Conservation (phyloP, 2,888 invertebrate genomes). For the Lycaena phlaeas region DNA sequence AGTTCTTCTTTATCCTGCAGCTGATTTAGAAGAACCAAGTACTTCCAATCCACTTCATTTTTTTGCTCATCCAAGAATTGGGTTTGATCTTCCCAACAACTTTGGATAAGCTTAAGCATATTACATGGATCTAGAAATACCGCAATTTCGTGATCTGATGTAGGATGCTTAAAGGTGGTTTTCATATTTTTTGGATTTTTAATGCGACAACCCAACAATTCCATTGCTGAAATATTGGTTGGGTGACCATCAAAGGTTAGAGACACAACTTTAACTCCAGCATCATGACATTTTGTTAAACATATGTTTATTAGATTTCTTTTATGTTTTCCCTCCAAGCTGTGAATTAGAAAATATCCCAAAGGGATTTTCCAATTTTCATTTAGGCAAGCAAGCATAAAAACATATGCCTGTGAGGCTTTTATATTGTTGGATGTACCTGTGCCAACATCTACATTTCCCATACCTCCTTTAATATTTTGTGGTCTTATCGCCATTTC, state of each 20-base stretch:
- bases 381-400: slow-evolving; percentile 16
- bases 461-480: slow-evolving; percentile 6
- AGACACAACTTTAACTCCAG: slow-evolving; percentile 20
- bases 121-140: slow-evolving; percentile 18
- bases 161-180: slow-evolving; percentile 18
- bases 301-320: slow-evolving; percentile 17
- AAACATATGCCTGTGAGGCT: slow-evolving; percentile 17
- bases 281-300: slow-evolving; percentile 19
- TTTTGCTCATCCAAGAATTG: neutral
- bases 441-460: slow-evolving; percentile 14
- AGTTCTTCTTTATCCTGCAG: slow-evolving; percentile 17
- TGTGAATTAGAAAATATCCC: slow-evolving; percentile 26
- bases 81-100: slow-evolving; percentile 17
- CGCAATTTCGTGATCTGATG: slow-evolving; percentile 15
- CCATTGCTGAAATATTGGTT: slow-evolving; percentile 16
- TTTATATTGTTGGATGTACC: neutral
- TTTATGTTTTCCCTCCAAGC: slow-evolving; percentile 20
- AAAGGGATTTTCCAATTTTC: slow-evolving; percentile 27
- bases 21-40: slow-evolving; percentile 12
- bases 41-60: slow-evolving; percentile 11
- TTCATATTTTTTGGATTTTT: slow-evolving; percentile 14
- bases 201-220: slow-evolving; percentile 19
- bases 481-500: slow-evolving; percentile 10
- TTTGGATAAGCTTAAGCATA: slow-evolving; percentile 20
- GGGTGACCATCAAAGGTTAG: slow-evolving; percentile 21